A percentile compares a stretch with the other conserved stretches of the same genome.
Evolutionary conservation across 2,113 vertebrate genomes (phyloP).

Genomic region (Platysteira castanea): DNA sequence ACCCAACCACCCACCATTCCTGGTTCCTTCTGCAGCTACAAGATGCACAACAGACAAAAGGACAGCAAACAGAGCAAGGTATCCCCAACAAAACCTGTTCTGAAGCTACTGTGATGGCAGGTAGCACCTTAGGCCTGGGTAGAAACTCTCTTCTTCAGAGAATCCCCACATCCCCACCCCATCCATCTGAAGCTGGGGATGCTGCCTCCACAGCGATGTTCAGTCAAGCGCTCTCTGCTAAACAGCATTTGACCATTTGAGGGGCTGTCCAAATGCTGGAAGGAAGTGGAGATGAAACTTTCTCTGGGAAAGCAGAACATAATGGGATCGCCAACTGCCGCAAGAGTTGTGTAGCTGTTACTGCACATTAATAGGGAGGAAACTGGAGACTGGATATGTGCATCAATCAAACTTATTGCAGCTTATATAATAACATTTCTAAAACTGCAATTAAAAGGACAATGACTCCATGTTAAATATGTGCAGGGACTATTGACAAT

Average conservation of each 20-base stretch:
- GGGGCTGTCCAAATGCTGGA: neutral
- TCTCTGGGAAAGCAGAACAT: neutral
- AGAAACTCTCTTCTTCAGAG: neutral
- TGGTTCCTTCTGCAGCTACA: neutral
- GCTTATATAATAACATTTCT: neutral
- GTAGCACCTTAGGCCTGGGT: neutral
- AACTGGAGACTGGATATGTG: neutral
- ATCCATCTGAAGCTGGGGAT: neutral
- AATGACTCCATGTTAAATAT: neutral
- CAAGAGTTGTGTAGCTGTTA: neutral
- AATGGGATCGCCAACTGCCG: accelerated
- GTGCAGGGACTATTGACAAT: neutral
- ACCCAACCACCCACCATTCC: neutral
- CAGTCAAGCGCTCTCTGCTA: neutral
- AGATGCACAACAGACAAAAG: neutral
- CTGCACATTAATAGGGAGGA: neutral
- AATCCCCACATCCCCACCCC: neutral
- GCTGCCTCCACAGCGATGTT: neutral
- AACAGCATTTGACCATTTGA: neutral
- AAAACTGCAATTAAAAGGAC: neutral
- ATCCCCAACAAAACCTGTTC: neutral
- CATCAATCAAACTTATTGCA: neutral
- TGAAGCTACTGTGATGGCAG: neutral
- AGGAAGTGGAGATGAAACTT: neutral
- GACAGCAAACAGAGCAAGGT: neutral